A percentile compares a stretch with the other conserved stretches of the same genome.
Evolutionary conservation across 2,113 vertebrate species (phyloP).

Genomic region (Hiodon tergisus): DNA sequence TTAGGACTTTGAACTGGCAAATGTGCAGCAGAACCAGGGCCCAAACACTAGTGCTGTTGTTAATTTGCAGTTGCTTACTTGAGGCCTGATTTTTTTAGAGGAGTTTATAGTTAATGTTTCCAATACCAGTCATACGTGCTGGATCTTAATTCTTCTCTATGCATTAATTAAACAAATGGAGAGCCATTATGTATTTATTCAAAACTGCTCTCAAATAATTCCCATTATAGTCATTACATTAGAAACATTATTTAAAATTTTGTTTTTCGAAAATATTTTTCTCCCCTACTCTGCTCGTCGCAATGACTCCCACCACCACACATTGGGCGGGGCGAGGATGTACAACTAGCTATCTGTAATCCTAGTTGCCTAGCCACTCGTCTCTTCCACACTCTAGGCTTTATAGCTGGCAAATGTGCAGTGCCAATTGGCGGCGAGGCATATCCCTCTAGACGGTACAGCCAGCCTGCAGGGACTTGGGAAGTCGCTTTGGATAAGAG

Average conservation of each 20-base stretch:
- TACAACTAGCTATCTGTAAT: too few species aligned
- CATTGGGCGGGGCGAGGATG: too few species aligned
- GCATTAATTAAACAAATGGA: constrained; percentile 47
- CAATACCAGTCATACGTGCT: constrained; percentile 58
- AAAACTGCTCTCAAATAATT: constrained; percentile 49
- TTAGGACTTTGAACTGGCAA: constrained; percentile 4
- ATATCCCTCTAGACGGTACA: too few species aligned
- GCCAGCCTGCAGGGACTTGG: too few species aligned
- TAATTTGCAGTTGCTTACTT: constrained; percentile 51
- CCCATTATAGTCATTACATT: constrained; percentile 41
- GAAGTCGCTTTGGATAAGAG: too few species aligned
- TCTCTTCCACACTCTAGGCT: too few species aligned
- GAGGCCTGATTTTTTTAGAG: constrained; percentile 53
- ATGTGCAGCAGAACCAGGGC: constrained; percentile 17
- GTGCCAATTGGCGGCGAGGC: too few species aligned
- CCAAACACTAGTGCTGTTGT: constrained; percentile 16
- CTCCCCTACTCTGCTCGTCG: too few species aligned
- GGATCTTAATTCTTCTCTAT: constrained; percentile 49
- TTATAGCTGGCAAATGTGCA: too few species aligned
- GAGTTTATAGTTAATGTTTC: constrained; percentile 54
- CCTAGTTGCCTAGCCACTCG: too few species aligned
- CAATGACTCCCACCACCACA: too few species aligned
- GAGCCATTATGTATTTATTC: constrained; percentile 56
- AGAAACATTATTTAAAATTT: constrained; percentile 41
- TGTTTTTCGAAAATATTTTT: constrained; percentile 16